These are phyloP conservation scores for Delia radicum DNA, from an alignment of 1,140 invertebrate species.

Conservation along the genomic window DNA sequence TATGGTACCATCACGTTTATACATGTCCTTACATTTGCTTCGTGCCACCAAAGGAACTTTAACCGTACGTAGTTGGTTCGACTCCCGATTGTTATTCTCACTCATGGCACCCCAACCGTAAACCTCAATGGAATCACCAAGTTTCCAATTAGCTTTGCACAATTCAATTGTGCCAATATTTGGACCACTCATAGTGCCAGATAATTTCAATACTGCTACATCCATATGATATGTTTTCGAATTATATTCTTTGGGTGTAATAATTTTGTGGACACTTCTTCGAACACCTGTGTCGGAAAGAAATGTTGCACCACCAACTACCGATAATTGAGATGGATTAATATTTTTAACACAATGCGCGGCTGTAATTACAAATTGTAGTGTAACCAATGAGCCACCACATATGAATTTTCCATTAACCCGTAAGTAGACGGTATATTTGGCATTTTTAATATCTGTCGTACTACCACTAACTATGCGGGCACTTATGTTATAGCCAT, in stretches of 20 bases:
- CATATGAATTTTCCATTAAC: constrained; percentile 33
- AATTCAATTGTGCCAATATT: constrained; percentile 34
- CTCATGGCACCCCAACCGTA: constrained; percentile 39
- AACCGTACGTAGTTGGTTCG: constrained; percentile 45
- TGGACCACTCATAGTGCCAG: constrained; percentile 30
- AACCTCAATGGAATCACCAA: constrained; percentile 35
- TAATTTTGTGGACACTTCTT: constrained; percentile 27
- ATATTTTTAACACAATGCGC: constrained; percentile 36
- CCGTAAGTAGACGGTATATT: constrained; percentile 37
- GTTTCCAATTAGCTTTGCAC: constrained; percentile 32
- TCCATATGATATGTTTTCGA: constrained; percentile 33
- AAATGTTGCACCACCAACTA: constrained; percentile 35
- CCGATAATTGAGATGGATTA: constrained; percentile 25
- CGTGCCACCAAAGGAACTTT: constrained; percentile 30
- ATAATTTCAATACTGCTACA: constrained; percentile 37
- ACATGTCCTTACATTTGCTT: constrained; percentile 32
- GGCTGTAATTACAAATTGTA: constrained; percentile 37
- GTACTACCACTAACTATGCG: constrained; percentile 36
- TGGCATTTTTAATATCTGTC: constrained; percentile 33
- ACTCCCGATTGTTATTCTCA: constrained; percentile 25
- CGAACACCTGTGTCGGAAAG: constrained; percentile 35
- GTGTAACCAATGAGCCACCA: constrained; percentile 35
- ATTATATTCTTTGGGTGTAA: constrained; percentile 31
- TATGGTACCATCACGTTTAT: constrained; percentile 39
- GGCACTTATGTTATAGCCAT: not conserved